Percentiles rank a stretch among this genome's conserved stretches.
Evolutionary conservation across 2,888 invertebrate genomes (phyloP).

Genomic region (Crepidodera aurea): DNA sequence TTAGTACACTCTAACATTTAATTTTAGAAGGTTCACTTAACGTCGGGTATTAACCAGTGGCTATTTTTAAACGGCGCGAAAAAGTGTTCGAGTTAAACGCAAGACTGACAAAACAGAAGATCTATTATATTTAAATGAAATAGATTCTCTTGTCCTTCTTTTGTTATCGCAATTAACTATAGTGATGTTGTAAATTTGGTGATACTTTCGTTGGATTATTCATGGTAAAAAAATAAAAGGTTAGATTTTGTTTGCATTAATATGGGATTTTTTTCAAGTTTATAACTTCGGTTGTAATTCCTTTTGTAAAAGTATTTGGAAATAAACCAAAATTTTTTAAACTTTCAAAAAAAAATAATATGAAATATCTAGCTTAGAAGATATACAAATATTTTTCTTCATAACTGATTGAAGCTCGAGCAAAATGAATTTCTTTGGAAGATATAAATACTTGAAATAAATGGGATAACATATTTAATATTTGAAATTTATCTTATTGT

Average conservation of each 20-base stretch:
- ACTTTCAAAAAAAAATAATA: too few relatives aligned
- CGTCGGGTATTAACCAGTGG: background rate
- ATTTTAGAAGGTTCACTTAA: constrained; percentile 17
- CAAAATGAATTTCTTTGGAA: too few relatives aligned
- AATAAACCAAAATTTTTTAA: too few relatives aligned
- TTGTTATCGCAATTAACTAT: background rate
- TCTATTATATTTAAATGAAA: background rate
- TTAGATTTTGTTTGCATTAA: background rate
- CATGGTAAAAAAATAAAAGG: background rate
- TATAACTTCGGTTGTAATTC: too few relatives aligned
- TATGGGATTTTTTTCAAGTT: too few relatives aligned
- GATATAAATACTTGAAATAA: too few relatives aligned
- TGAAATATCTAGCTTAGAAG: too few relatives aligned
- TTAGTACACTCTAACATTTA: constrained; percentile 20
- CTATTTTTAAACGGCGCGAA: constrained; percentile 17
- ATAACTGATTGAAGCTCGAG: too few relatives aligned
- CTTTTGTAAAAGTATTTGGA: too few relatives aligned
- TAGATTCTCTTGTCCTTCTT: background rate
- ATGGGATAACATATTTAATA: too few relatives aligned
- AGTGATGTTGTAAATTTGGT: background rate
- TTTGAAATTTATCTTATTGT: too few relatives aligned
- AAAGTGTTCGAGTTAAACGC: background rate
- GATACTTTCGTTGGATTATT: background rate
- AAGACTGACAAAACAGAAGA: constrained; percentile 8
- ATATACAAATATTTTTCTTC: too few relatives aligned